Conservation (phyloP, 2,797 vertebrate species). For the Limnodromus scolopaceus region DNA sequence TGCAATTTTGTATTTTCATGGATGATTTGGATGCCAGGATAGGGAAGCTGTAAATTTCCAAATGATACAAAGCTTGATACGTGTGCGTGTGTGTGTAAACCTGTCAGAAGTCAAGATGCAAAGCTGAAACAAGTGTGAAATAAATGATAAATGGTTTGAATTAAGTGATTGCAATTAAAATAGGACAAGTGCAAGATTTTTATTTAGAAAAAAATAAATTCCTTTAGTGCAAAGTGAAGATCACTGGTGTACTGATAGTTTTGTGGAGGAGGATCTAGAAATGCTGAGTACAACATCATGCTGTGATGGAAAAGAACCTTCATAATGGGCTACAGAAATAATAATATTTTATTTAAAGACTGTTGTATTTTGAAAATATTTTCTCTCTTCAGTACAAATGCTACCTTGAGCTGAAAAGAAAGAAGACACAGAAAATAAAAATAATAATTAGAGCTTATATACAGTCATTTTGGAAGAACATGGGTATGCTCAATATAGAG, state of each 20-base stretch:
- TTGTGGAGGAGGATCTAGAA: neutral
- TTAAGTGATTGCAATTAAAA: neutral
- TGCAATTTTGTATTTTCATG: neutral
- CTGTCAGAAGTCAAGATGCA: neutral
- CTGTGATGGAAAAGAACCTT: neutral
- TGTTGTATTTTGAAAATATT: neutral
- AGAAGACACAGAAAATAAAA: neutral
- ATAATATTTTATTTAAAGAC: neutral
- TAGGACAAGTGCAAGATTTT: neutral
- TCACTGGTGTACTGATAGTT: neutral
- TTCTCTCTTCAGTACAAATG: neutral
- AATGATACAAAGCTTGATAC: neutral
- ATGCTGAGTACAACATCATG: neutral
- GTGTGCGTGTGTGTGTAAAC: neutral
- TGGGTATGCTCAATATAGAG: neutral
- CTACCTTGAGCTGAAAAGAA: neutral
- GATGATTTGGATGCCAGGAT: neutral
- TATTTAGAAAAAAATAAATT: neutral
- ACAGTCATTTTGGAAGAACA: neutral
- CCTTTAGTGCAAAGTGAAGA: neutral
- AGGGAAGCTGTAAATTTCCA: neutral
- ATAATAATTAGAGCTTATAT: neutral
- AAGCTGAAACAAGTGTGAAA: neutral
- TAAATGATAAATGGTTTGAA: neutral
- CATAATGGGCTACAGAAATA: neutral